These are phyloP conservation scores for Bambusicola thoracicus DNA, from an alignment of 2,113 vertebrate species.

Conservation along the genomic window DNA sequence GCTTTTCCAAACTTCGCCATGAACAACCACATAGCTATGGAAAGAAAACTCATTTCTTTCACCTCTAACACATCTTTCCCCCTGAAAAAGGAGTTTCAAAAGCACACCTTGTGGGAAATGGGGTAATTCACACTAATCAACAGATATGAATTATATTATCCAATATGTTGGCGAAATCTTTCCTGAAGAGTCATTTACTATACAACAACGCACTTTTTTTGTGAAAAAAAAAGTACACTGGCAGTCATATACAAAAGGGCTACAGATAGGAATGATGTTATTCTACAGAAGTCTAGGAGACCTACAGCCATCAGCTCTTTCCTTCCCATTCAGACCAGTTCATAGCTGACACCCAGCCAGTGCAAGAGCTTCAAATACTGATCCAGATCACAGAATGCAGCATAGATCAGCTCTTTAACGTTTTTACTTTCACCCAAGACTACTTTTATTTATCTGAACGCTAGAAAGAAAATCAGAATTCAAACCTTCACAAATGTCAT, in stretches of 20 bases:
- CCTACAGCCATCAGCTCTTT: neutral
- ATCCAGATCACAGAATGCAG: neutral
- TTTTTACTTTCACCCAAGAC: neutral
- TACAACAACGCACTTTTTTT: neutral
- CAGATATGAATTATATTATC: neutral
- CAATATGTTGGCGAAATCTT: neutral
- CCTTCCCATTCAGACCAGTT: neutral
- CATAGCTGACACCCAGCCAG: neutral
- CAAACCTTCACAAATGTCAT: constrained; percentile 85
- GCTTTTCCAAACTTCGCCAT: neutral
- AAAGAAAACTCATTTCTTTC: neutral
- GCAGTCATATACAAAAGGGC: neutral
- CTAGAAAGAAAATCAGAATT: neutral
- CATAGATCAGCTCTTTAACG: neutral
- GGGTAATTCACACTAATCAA: neutral
- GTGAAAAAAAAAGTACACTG: neutral
- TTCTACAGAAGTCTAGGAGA: neutral
- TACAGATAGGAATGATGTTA: neutral
- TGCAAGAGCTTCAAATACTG: neutral
- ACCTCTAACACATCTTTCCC: neutral
- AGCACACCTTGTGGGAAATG: neutral
- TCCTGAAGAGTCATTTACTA: neutral
- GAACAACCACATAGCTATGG: neutral
- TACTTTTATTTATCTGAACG: neutral
- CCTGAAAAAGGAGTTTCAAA: neutral